Percentiles rank a stretch among this genome's conserved stretches.
Evolutionary conservation across 2,113 vertebrate species (phyloP).

Genomic region (Casuarius casuarius): DNA sequence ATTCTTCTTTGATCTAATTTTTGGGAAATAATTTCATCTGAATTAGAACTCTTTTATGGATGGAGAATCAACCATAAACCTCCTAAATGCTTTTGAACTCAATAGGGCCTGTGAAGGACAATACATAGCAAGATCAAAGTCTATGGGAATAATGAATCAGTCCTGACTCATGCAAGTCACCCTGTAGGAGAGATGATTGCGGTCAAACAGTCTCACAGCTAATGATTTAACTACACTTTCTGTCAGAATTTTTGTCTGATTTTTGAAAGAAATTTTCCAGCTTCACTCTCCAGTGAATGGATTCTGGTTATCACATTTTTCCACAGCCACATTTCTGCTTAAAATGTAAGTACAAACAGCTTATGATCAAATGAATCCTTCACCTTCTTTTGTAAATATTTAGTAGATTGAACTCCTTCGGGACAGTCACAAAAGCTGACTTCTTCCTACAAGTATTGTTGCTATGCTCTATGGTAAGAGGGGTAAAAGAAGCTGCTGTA

Average conservation of each 20-base stretch:
- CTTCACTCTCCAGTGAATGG: not conserved
- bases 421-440: fast-evolving
- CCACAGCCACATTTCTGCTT: not conserved
- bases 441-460: not conserved
- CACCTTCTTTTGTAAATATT: not conserved
- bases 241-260: not conserved
- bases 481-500: not conserved
- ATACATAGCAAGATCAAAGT: not conserved
- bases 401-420: not conserved
- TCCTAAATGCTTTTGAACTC: not conserved
- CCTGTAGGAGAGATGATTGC: not conserved
- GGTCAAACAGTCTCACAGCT: not conserved
- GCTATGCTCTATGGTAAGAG: not conserved
- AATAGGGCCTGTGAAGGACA: not conserved
- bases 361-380: not conserved
- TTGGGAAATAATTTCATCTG: not conserved
- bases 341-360: not conserved
- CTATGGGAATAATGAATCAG: not conserved
- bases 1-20: not conserved
- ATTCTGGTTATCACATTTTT: not conserved
- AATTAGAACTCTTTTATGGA: not conserved
- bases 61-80: not conserved
- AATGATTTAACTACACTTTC: not conserved
- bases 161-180: not conserved
- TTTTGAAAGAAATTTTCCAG: not conserved